Evolutionary conservation across 2,888 invertebrate genomes (phyloP).

Genomic region (Carterocephalus palaemon): DNA sequence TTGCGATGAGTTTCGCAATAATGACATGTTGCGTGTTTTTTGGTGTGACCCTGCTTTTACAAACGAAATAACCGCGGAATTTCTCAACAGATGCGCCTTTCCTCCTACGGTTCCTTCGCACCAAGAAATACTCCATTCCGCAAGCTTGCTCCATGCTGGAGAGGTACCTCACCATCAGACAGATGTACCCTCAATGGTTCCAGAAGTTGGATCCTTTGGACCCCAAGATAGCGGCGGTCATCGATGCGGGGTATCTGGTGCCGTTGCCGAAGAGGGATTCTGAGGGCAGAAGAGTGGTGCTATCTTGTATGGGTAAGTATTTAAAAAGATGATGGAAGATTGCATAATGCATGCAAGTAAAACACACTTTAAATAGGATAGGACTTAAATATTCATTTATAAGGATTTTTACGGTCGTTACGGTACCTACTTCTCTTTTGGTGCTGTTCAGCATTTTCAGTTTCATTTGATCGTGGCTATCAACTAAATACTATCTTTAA

Average conservation of each 20-base stretch:
- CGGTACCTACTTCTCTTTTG: too few relatives aligned
- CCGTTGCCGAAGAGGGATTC: slow-evolving; percentile 86
- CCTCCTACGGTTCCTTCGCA: slow-evolving; percentile 89
- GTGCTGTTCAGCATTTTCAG: too few relatives aligned
- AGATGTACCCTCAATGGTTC: slow-evolving; percentile 93
- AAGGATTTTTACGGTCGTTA: too few relatives aligned
- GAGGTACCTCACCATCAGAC: slow-evolving; percentile 90
- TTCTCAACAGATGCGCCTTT: slow-evolving; percentile 83
- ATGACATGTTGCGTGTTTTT: too few relatives aligned
- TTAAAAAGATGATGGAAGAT: too few relatives aligned
- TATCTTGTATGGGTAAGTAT: slow-evolving; percentile 85
- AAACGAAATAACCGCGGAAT: neutral
- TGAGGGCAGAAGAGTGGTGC: slow-evolving; percentile 86
- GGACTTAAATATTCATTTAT: too few relatives aligned
- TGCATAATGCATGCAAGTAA: too few relatives aligned
- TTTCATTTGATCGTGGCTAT: too few relatives aligned
- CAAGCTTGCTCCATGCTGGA: slow-evolving; percentile 93
- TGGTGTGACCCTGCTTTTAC: too few relatives aligned
- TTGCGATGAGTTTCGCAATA: too few relatives aligned
- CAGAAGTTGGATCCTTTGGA: slow-evolving; percentile 88
- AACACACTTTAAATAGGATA: too few relatives aligned
- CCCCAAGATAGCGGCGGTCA: slow-evolving; percentile 87
- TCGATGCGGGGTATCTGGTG: slow-evolving; percentile 88
- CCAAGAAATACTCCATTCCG: slow-evolving; percentile 92
- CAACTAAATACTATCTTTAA: too few relatives aligned